phyloP scores from a whole-genome alignment of 1,140 invertebrate species.

The Varroa destructor region DNA sequence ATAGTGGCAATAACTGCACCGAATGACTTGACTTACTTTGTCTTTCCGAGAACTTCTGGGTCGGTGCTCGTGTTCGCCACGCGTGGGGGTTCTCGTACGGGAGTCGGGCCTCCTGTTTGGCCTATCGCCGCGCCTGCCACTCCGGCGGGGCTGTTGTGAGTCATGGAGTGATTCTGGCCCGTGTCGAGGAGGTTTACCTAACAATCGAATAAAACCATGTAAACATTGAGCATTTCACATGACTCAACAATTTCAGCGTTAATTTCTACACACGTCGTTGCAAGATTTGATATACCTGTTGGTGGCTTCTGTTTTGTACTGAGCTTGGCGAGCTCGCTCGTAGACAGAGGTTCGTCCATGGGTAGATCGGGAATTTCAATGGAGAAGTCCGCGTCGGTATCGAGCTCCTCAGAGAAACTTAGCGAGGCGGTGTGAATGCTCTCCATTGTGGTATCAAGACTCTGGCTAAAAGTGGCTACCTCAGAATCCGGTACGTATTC shows the following conservation, averaged over 20 bases:
- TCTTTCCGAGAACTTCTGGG: not conserved
- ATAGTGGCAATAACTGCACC: too few species aligned
- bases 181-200: constrained; percentile 3
- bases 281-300: not conserved
- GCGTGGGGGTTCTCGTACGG: not conserved
- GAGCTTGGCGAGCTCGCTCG: not conserved
- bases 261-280: too few species aligned
- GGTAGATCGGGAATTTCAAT: constrained; percentile 31
- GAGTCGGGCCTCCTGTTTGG: not conserved
- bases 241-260: too few species aligned
- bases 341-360: constrained; percentile 30
- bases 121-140: constrained; percentile 4
- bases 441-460: constrained; percentile 31
- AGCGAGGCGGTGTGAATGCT: constrained; percentile 29
- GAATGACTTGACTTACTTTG: too few species aligned
- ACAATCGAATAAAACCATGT: too few species aligned
- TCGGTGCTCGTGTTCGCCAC: constrained; percentile 12
- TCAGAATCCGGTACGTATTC: constrained; percentile 81
- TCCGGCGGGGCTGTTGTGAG: not conserved
- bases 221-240: too few species aligned
- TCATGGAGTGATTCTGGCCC: not conserved
- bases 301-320: constrained; percentile 1
- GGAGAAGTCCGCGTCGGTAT: constrained; percentile 31
- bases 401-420: constrained; percentile 32
- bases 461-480: constrained; percentile 49